A percentile compares a stretch with the other conserved stretches of the same genome.
phyloP scores from a whole-genome alignment of 2,888 invertebrate genomes.

The Lasioglossum leucozonium region DNA sequence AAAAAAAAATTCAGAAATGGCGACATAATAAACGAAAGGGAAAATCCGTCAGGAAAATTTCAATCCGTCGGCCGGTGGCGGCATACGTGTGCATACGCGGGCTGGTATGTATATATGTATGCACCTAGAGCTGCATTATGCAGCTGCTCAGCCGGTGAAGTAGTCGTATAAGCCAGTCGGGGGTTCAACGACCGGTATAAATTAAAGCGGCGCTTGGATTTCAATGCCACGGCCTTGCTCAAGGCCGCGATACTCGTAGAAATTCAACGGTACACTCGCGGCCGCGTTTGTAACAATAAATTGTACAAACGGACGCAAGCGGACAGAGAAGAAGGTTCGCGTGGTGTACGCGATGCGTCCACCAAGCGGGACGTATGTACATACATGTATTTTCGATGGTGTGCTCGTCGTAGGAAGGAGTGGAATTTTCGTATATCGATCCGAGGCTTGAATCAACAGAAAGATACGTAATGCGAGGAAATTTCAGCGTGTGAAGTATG shows the following conservation, averaged over 20 bases:
- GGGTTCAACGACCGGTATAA: conserved; percentile 78
- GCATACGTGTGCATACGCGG: conserved; percentile 9
- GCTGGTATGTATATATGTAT: conserved; percentile 29
- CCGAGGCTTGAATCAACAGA: conserved; percentile 16
- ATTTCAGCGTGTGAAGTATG: neutral
- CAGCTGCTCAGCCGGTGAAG: conserved; percentile 68
- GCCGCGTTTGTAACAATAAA: conserved; percentile 66
- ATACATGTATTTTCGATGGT: neutral
- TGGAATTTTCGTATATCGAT: neutral
- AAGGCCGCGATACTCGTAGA: conserved; percentile 76
- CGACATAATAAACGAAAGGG: neutral
- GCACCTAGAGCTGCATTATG: conserved; percentile 62
- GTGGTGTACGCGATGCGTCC: neutral
- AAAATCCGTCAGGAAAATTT: conserved; percentile 45
- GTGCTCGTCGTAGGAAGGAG: neutral
- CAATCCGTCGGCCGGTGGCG: conserved; percentile 23
- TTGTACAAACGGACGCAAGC: conserved; percentile 42
- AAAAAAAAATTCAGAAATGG: neutral
- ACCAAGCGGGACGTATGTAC: neutral
- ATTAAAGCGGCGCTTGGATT: conserved; percentile 76
- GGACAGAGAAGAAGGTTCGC: neutral
- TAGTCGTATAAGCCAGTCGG: conserved; percentile 68
- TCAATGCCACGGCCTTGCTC: conserved; percentile 78
- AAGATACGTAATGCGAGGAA: neutral
- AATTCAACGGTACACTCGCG: conserved; percentile 75